Base-by-base conservation (phyloP, 1,140 invertebrate genomes). In the Bombus balteatus region DNA sequence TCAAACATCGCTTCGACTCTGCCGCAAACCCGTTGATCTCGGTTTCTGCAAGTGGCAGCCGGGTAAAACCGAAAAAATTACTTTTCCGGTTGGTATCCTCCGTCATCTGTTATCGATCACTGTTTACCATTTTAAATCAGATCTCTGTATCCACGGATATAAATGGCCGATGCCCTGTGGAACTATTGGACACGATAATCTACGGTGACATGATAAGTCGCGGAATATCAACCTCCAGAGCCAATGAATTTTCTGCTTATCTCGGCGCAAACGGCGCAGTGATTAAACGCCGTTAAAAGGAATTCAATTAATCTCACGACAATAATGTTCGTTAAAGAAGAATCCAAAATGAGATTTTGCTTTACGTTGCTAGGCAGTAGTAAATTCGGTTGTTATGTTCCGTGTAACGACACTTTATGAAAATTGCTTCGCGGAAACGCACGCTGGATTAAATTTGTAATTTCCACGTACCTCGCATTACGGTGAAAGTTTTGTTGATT, bases 1-100 rank as follows among this genome's bases (percentile, higher is more conserved):
- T 39, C 34, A 41, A 47, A 8, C 32, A n/a, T 41, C 68, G 6
- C 3, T 47, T 70, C 47, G 18, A 18, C 8, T 6, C 25, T 18
- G 2, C 34, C 18, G 32, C 22, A 37, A 73, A 28, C 39, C 32
- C 25, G 32, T 8, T 25, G 32, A 74, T 43, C 79, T 34, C n/a
- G 34, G 22, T 74, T 47, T 74, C 62, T 83, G 81, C 62, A 9
- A 12, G 22, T 53, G 73, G 43, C 81, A 76, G 59, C 34, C 41
- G 3, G 18, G 4, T 32, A 32, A 81, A 81, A 15, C 34, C 34
- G 37, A 77, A 41, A 77, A 70, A 70, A 59, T 68, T 76, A 77
- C 37, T 41, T 77, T 57, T 12, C 9, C 10, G 25, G 0, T 2
- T 22, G 9, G 9, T 41, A 47, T 34, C 43, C 65, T 37, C 34